Evolutionary conservation across 2,113 vertebrate species (phyloP).

Genomic region (Lycaon pictus): DNA sequence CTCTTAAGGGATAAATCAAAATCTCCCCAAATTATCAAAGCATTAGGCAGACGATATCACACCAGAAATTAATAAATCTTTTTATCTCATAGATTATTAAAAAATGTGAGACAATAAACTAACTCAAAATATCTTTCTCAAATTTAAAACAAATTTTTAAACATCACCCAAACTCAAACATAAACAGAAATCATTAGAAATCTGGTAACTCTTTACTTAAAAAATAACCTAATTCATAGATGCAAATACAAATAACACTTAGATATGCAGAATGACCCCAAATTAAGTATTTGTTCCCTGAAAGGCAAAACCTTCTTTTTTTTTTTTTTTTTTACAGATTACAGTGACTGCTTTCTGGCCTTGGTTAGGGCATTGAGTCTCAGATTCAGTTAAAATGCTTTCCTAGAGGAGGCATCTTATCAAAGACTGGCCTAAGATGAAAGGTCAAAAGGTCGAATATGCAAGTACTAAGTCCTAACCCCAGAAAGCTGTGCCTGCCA

Average conservation of each 20-base stretch:
- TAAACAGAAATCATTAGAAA: slow-evolving; percentile 8
- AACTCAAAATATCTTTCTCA: neutral
- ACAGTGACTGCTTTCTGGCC: neutral
- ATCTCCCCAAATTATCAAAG: neutral
- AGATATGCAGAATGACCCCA: neutral
- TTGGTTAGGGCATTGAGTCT: neutral
- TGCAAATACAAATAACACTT: neutral
- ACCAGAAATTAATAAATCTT: neutral
- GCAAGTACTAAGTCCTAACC: neutral
- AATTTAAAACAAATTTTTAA: neutral
- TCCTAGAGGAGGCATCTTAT: neutral
- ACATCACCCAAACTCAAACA: neutral
- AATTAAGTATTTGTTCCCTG: neutral
- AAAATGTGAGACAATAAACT: neutral
- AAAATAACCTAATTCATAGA: neutral
- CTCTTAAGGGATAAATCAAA: neutral
- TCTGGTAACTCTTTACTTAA: neutral
- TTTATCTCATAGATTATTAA: neutral
- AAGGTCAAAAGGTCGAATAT: neutral
- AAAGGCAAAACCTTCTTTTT: neutral
- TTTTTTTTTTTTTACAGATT: too few species aligned
- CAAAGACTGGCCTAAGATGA: neutral
- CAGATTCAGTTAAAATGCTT: slow-evolving; percentile 18
- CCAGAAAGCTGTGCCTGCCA: neutral
- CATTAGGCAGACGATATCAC: neutral